Base-by-base conservation (phyloP, 1,140 invertebrate genomes). In the Apis laboriosa region DNA sequence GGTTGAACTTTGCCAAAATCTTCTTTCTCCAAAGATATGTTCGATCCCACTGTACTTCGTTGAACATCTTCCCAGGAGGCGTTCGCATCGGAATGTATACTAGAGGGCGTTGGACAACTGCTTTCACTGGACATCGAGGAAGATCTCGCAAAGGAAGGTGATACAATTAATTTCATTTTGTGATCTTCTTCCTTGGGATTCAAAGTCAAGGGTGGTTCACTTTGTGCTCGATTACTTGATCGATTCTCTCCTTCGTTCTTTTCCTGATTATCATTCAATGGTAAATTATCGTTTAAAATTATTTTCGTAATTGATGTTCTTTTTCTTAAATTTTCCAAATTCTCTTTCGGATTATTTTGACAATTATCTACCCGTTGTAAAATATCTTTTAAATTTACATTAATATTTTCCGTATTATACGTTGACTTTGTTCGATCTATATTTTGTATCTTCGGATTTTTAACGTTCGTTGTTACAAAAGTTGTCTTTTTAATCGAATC, bases 261-360 rank as follows among this genome's bases (percentile, higher is more conserved):
- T 15, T 85, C 84, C 28, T 90, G 76, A 83, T 87, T 91, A 77
- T 94, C 92, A 64, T 93, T 93, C 0, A 94, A 66, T 43, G 34
- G 34, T 0, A 43, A 43, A 43, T 43, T 43, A 77, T 94, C 92
- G 67, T 93, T 93, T 0, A 94, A 66, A 13, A 94, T 92, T 43
- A 90, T 92, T 60, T 94, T 94, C 0, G 93, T 89, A 9, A 94
- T 93, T 2, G 90, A 91, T 0, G 91, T 93, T 9, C 92, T 86
- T 58, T 94, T 94, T 1, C 93, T 66, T 5, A 94, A 77, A 53
- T 94, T 94, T 75, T 94, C 93, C 60, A 93, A 34, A 75, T 93
- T 94, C 34, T 93, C 91, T 17, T 90, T 92, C 9, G 92, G 89
- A 0, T 86, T 88, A 9, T 74, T 89, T 21, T 92, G 89, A 34